Base-by-base conservation (phyloP, 2,113 vertebrate genomes). In the Cryptomyrus ogoouensis region DNA sequence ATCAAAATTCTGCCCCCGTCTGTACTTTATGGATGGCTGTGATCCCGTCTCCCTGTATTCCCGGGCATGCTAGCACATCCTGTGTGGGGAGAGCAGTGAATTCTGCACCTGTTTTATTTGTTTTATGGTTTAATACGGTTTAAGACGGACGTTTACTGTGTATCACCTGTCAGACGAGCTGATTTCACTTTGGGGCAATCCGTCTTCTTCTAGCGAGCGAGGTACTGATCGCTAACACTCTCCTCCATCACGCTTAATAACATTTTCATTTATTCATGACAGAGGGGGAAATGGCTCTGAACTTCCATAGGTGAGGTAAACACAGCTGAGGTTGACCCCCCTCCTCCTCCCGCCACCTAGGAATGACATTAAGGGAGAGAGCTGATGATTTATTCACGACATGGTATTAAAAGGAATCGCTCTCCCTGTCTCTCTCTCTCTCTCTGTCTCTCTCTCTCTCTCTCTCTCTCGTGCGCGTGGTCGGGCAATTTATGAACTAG, bases 91-190 rank as follows among this genome's bases (percentile, higher is more conserved):
- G 56, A 3, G 39, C 15, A n/a, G 87, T 42, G 39, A 46, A 62
- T 58, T 35, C 39, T 27, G 7, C 35, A 46, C 31, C 35, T 17
- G 42, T 35, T 66, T 52, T 62, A 88, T 62, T 62, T 88, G 56
- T 66, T 88, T 88, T 88, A 88, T 88, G 87, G 24, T 88, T 88
- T 88, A n/a, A 27, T 88, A 46, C 19, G 39, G 87, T 66, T 56
- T 44, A 44, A 88, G 87, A 62, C 19, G 39, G 87, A 58, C 58
- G 56, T 88, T 88, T 88, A 66, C 87, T 62, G 35, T 88, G 87
- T 88, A 88, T 62, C 53, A 88, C 66, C 87, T 62, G 87, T 88
- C 87, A 88, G 12, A 89, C 31, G 50, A 19, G 35, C 7, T 10
- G 56, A 89, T 56, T 83, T 89, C 77, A 56, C 77, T 39, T 89